phyloP scores from a whole-genome alignment of 1,140 invertebrate genomes.

The Sycobia sp. region DNA sequence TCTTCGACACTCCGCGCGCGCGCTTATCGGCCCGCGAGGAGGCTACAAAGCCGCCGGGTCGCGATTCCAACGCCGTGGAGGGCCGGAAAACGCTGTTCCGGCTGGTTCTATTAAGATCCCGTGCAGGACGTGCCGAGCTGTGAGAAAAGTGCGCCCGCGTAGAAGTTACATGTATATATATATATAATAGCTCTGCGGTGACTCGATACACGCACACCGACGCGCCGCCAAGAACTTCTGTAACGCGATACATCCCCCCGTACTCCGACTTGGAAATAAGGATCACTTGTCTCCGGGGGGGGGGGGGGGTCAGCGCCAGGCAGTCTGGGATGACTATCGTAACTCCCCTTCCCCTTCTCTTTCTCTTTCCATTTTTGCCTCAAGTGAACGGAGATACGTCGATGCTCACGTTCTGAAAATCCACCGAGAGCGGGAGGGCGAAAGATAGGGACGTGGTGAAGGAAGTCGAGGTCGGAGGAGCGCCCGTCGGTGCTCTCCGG shows the following conservation, averaged over 20 bases:
- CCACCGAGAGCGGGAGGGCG: neutral
- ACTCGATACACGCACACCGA: no score
- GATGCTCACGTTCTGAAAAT: neutral
- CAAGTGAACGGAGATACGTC: neutral
- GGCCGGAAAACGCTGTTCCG: slow-evolving; percentile 9
- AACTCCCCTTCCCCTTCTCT: neutral
- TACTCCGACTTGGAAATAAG: no score
- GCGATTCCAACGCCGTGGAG: neutral
- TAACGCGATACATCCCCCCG: slow-evolving; percentile 6
- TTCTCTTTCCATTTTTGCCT: neutral
- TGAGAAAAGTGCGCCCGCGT: no score
- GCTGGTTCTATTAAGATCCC: no score
- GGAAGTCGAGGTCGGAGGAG: no score
- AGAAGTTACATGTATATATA: no score
- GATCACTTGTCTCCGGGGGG: neutral
- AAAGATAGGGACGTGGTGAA: no score
- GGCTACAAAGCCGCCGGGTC: no score
- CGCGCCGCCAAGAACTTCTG: slow-evolving; percentile 24
- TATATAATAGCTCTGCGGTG: no score
- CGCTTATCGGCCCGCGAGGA: no score
- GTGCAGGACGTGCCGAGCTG: slow-evolving; percentile 38
- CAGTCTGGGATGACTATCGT: slow-evolving; percentile 37
- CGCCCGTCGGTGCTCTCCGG: slow-evolving; percentile 40
- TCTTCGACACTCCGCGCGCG: no score
- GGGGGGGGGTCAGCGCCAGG: slow-evolving; percentile 37